Base-by-base conservation (phyloP, 2,797 vertebrate species). In the Tympanoctomys barrerae region DNA sequence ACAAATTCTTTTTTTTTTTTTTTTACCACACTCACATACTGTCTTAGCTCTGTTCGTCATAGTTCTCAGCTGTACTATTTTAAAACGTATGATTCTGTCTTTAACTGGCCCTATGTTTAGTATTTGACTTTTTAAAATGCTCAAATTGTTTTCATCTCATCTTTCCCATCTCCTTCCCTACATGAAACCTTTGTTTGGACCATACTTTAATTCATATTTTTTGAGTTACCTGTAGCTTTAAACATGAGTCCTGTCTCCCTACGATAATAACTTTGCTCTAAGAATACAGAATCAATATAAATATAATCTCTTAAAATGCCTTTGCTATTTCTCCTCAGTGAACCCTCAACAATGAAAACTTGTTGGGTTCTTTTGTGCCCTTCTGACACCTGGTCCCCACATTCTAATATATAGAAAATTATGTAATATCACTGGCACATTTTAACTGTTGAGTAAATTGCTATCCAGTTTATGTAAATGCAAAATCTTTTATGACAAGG, bases 31-130 rank as follows among this genome's bases (percentile, higher is more conserved):
- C 10, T 57, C 31, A 70, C 22, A 75, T 12, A 87, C 1, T 71
- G 4, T 71, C 52, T 21, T 87, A 64, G 19, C 19, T 87, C 21
- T 90, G 4, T 64, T 80, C 70, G 12, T 33, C 52, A 26, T 54
- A 82, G 71, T 90, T 94, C 26, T 71, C 42, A 83, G 8, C 6
- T 33, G 4, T 28, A 82, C 71, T 91, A 42, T 91, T 52, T 78
- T 73, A 88, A 79, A 92, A 85, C 22, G 83, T 59, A 70, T 91
- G 19, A 39, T 88, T 94, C 12, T 96, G 2, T 88, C 36, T 89
- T 33, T 39, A 46, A 89, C 90, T 12, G 70, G 81, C 11, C 73
- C 2, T 68, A 21, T 64, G 57, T 71, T 84, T 79, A n/a, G 46
- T 94, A 84, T n/a, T 88, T 84, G 28, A 52, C 5, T 46, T 12